These are phyloP conservation scores for Chrosomus eos DNA, from an alignment of 2,797 vertebrate species.

Conservation along the genomic window DNA sequence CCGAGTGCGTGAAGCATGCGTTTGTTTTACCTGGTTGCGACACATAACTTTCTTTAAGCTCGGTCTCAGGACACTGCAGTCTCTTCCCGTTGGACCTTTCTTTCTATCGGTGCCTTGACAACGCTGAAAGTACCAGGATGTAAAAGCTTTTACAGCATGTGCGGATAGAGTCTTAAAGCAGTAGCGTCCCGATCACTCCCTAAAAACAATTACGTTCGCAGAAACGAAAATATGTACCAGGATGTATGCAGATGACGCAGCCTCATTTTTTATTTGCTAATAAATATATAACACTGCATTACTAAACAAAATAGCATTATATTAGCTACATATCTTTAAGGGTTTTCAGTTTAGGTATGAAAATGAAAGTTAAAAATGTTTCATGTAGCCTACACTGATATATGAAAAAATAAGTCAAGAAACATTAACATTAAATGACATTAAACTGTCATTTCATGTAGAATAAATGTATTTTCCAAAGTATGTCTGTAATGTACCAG, in stretches of 20 bases:
- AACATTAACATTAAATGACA: background rate
- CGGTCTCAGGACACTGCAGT: conserved; percentile 72
- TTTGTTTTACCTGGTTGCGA: conserved; percentile 73
- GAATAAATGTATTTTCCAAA: background rate
- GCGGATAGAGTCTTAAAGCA: conserved; percentile 57
- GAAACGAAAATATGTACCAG: background rate
- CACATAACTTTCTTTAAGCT: conserved; percentile 71
- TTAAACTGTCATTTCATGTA: background rate
- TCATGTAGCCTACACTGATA: background rate
- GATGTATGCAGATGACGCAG: background rate
- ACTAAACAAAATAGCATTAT: background rate
- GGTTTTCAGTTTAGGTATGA: background rate
- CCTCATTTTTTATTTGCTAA: background rate
- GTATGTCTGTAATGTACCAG: background rate
- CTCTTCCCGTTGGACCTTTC: conserved; percentile 71
- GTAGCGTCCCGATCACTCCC: conserved; percentile 18
- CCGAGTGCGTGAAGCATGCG: conserved; percentile 66
- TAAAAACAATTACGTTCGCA: background rate
- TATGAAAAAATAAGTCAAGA: background rate
- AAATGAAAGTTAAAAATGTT: too few relatives aligned
- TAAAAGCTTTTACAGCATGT: conserved; percentile 63
- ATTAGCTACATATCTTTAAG: background rate
- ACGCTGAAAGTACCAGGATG: conserved; percentile 82
- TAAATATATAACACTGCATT: too few relatives aligned
- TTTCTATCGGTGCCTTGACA: conserved; percentile 76